Evolutionary conservation across 2,888 invertebrate species (phyloP).

Genomic region (Aporophyla lueneburgensis): DNA sequence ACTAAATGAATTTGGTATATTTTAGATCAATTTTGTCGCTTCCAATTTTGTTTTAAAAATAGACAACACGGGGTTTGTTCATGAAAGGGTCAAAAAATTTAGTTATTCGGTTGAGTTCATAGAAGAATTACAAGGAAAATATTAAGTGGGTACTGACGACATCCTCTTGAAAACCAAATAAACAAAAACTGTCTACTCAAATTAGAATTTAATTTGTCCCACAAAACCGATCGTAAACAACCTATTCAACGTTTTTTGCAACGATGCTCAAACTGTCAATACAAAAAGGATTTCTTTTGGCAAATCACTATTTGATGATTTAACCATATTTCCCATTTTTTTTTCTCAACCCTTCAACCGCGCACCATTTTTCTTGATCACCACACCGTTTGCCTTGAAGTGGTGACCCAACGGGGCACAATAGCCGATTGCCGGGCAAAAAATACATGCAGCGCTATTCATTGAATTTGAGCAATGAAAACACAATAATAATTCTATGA

Average conservation of each 20-base stretch:
- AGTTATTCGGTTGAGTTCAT: neutral
- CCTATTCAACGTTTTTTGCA: slow-evolving; percentile 55
- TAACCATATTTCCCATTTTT: slow-evolving; percentile 83
- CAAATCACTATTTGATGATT: slow-evolving; percentile 67
- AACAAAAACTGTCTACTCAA: slow-evolving; percentile 21
- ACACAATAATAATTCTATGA: slow-evolving; percentile 85
- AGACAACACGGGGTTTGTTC: neutral
- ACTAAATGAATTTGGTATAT: neutral
- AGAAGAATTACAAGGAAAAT: neutral
- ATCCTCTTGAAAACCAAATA: slow-evolving; percentile 3
- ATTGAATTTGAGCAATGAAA: slow-evolving; percentile 85
- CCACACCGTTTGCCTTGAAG: slow-evolving; percentile 86
- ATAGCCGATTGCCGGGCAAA: slow-evolving; percentile 75
- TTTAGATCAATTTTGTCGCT: neutral
- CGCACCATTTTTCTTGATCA: slow-evolving; percentile 83
- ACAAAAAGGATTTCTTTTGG: slow-evolving; percentile 71
- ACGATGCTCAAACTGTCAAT: slow-evolving; percentile 58
- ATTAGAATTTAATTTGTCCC: slow-evolving; percentile 52
- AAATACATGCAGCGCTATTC: slow-evolving; percentile 89
- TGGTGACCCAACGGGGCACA: slow-evolving; percentile 79
- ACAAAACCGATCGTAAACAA: slow-evolving; percentile 27
- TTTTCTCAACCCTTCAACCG: slow-evolving; percentile 77
- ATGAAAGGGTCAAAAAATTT: neutral
- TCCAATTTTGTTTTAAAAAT: no score
- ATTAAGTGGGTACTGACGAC: neutral